Conservation (phyloP, 2,888 invertebrate genomes). For the Phyllotreta cruciferae region DNA sequence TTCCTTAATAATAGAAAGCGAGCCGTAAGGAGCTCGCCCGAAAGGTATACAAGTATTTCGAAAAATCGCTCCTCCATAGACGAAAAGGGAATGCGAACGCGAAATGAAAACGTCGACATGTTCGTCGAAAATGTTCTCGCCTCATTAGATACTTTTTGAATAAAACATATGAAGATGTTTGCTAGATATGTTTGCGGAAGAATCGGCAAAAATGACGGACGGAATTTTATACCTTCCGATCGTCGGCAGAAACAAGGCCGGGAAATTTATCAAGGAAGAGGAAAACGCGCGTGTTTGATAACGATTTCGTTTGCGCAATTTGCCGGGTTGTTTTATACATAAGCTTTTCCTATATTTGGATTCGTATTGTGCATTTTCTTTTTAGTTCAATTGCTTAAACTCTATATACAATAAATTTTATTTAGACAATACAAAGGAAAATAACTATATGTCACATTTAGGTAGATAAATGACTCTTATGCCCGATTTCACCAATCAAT, state of each 20-base stretch:
- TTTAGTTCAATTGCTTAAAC: no score
- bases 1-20: not conserved
- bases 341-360: no score
- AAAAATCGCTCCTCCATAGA: slow-evolving; percentile 10
- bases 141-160: slow-evolving; percentile 19
- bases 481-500: no score
- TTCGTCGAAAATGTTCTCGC: slow-evolving; percentile 10
- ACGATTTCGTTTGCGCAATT: not conserved
- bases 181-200: slow-evolving; percentile 10
- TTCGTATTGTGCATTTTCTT: no score
- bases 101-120: slow-evolving; percentile 17
- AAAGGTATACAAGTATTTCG: not conserved
- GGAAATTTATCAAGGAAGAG: not conserved
- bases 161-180: slow-evolving; percentile 19
- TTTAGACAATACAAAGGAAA: no score
- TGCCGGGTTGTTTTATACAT: no score
- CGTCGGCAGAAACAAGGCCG: slow-evolving; percentile 1
- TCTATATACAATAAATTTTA: no score
- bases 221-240: slow-evolving; percentile 4
- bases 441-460: no score
- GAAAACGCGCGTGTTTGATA: not conserved
- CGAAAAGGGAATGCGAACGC: slow-evolving; percentile 13
- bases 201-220: slow-evolving; percentile 9
- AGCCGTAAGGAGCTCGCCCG: slow-evolving; percentile 3
- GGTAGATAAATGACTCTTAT: no score